phyloP scores from a whole-genome alignment of 2,888 invertebrate species.

The Steinernema carpocapsae region DNA sequence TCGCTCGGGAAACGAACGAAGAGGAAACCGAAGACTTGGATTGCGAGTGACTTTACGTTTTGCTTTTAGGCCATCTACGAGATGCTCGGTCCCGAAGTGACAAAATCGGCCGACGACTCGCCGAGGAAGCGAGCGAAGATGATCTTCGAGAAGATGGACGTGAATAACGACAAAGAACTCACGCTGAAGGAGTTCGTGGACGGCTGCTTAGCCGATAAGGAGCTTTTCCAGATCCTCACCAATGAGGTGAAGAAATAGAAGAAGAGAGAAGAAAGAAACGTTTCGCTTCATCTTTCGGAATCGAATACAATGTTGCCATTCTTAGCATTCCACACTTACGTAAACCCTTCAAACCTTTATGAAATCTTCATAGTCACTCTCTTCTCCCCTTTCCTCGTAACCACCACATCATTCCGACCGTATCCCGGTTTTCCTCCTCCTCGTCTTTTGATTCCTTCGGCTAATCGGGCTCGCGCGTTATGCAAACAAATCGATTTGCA shows the following conservation, averaged over 20 bases:
- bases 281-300: constrained; percentile 7
- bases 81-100: constrained; percentile 96
- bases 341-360: constrained; percentile 31
- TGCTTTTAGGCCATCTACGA: constrained; percentile 91
- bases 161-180: constrained; percentile 87
- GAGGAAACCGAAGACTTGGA: background rate
- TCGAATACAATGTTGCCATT: constrained; percentile 15
- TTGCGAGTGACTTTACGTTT: constrained; percentile 19
- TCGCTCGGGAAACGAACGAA: no score
- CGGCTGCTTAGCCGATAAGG: constrained; percentile 69
- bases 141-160: constrained; percentile 95
- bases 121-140: constrained; percentile 97
- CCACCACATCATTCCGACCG: background rate
- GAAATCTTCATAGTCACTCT: background rate
- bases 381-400: background rate
- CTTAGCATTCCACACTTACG: constrained; percentile 26
- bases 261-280: background rate
- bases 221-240: constrained; percentile 69
- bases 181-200: constrained; percentile 80
- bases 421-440: background rate
- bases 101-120: constrained; percentile 86
- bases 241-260: constrained; percentile 67
- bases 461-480: background rate
- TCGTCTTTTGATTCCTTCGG: background rate
- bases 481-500: constrained; percentile 10